Base-by-base conservation (phyloP, 1,140 invertebrate species). In the Drosophila neocordata region DNA sequence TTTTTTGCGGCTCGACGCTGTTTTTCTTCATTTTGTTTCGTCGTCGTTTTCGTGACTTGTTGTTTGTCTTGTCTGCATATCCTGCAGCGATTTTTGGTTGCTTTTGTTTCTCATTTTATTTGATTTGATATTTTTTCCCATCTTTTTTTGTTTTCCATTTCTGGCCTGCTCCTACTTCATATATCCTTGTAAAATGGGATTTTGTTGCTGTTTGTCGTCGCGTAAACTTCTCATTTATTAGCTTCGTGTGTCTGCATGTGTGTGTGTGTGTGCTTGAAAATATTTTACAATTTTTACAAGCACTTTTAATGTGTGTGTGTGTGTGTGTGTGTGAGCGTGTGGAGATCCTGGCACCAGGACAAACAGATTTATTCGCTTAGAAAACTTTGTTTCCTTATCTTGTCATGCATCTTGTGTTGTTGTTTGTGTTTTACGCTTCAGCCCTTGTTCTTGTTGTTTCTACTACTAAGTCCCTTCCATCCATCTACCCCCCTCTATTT, bases 41-140 rank as follows among this genome's bases (percentile, higher is more conserved):
- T 38, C 65, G 41, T 74, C 64, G 80, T 65, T 84, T 48, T 85
- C 77, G 81, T 85, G 78, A 85, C 82, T 85, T 85, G 82, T 87
- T 88, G 82, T 87, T 88, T 87, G 83, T 69, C 83, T 87, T 87
- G 82, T 82, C 82, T 88, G 82, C 83, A 88, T 87, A 88, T 82
- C 82, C 83, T 88, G 83, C 83, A 82, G 83, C 82, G 75, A 73
- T 85, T 82, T 78, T 77, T 65, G 77, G 52, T 48, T 48, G 41
- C 41, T 48, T 48, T 48, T 48, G 41, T 48, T 48, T 48, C 41
- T 44, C 18, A 38, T 67, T 62, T 48, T 48, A 48, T 48, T 48
- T 48, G 41, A 48, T 48, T 48, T 48, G 41, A 48, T 48, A 11
- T 31, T 31, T 31, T 31, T 65, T 65, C 51, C 37, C 37, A 9